Evolutionary conservation across 2,888 invertebrate species (phyloP).

Genomic region (Andrena fulva): DNA sequence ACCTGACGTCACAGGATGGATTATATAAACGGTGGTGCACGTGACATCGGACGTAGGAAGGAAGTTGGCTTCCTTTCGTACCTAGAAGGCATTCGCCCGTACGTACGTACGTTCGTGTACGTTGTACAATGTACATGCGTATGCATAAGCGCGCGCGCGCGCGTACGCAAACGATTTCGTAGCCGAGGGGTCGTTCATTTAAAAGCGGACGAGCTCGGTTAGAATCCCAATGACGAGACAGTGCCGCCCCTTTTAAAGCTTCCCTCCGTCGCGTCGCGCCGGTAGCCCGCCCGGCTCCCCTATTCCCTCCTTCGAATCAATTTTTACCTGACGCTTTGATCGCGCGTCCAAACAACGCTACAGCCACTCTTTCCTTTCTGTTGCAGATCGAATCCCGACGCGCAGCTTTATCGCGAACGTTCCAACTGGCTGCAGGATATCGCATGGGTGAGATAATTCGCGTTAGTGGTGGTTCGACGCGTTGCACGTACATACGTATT

Average conservation of each 20-base stretch:
- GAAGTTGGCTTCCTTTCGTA: slow-evolving; percentile 84
- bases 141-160: slow-evolving; percentile 17
- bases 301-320: neutral
- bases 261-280: slow-evolving; percentile 30
- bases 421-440: neutral
- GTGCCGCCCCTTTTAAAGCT: slow-evolving; percentile 64
- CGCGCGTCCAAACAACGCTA: neutral
- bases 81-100: slow-evolving; percentile 77
- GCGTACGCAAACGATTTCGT: slow-evolving; percentile 61
- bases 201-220: slow-evolving; percentile 74
- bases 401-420: neutral
- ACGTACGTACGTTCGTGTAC: slow-evolving; percentile 31
- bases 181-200: slow-evolving; percentile 71
- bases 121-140: slow-evolving; percentile 14
- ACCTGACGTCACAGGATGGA: slow-evolving; percentile 84
- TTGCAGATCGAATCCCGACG: slow-evolving; percentile 16
- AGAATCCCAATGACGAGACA: slow-evolving; percentile 68
- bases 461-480: neutral
- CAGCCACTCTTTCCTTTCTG: slow-evolving; percentile 1
- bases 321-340: slow-evolving; percentile 39
- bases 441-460: neutral
- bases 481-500: neutral
- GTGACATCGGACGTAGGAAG: slow-evolving; percentile 83
- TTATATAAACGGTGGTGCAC: slow-evolving; percentile 83
- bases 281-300: neutral